Conservation (phyloP, 2,113 vertebrate genomes). For the Poeciliopsis turrubarensis region DNA sequence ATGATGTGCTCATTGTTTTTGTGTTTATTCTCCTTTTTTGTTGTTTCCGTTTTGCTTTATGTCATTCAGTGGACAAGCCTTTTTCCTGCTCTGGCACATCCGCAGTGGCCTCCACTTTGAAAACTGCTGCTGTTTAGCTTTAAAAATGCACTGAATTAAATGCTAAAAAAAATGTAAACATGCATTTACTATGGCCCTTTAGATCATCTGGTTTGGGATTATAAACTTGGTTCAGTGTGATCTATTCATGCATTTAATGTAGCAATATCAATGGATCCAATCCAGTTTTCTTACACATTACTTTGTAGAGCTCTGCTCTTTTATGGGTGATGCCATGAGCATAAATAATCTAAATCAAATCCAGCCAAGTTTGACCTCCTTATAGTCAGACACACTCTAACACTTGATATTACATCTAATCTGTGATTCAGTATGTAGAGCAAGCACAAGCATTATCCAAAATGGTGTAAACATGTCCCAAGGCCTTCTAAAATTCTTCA, state of each 20-base stretch:
- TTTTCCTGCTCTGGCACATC: conserved; percentile 34
- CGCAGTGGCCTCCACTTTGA: conserved; percentile 62
- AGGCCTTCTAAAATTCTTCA: conserved; percentile 69
- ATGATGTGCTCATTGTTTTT: conserved; percentile 65
- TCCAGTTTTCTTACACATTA: conserved; percentile 16
- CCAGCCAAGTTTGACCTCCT: conserved; percentile 64
- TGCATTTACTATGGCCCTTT: neutral
- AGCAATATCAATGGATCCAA: conserved; percentile 5
- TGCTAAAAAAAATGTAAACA: neutral
- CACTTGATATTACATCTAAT: conserved; percentile 75
- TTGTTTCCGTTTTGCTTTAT: conserved; percentile 62
- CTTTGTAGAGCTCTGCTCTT: conserved; percentile 11
- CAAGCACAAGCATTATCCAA: conserved; percentile 75
- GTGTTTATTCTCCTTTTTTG: conserved; percentile 46
- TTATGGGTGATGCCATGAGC: conserved; percentile 5
- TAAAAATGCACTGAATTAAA: conserved; percentile 1
- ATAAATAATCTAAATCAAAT: conserved; percentile 60
- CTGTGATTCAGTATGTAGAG: conserved; percentile 78
- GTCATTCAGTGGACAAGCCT: conserved; percentile 35
- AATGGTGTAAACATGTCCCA: conserved; percentile 80
- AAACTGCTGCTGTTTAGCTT: conserved; percentile 29
- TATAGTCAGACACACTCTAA: conserved; percentile 61
- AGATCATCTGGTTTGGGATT: neutral
- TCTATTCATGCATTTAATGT: conserved; percentile 8
- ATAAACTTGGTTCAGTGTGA: neutral